These are phyloP conservation scores for Thecophora atra DNA, from an alignment of 2,888 invertebrate genomes.

Conservation along the genomic window DNA sequence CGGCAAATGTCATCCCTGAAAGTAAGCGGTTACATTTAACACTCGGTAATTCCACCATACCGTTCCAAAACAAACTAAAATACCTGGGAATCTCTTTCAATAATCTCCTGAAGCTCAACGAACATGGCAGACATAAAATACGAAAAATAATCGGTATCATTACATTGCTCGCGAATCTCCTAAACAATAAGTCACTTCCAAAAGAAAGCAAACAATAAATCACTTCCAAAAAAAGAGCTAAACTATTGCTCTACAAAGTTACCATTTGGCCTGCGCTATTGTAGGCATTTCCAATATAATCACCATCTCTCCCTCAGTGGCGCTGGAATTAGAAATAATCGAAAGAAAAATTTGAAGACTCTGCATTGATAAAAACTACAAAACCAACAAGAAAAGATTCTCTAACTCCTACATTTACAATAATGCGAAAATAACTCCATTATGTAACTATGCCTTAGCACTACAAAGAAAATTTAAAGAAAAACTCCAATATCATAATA, in stretches of 20 bases:
- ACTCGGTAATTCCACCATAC: background rate
- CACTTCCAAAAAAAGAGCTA: background rate
- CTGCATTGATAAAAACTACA: too few species aligned
- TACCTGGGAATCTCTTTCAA: constrained; percentile 33
- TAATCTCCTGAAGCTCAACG: constrained; percentile 4
- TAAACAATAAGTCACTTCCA: background rate
- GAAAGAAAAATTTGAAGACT: too few species aligned
- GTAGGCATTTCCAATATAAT: constrained; percentile 21
- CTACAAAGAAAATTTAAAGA: too few species aligned
- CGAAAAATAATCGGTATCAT: background rate
- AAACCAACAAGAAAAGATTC: too few species aligned
- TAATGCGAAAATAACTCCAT: too few species aligned
- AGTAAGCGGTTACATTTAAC: constrained; percentile 23
- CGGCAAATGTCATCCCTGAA: background rate
- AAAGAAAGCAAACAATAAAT: background rate
- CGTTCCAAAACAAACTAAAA: constrained; percentile 20
- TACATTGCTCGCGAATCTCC: background rate
- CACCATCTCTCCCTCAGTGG: too few species aligned
- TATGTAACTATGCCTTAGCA: too few species aligned
- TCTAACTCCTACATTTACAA: too few species aligned
- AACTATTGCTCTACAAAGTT: too few species aligned
- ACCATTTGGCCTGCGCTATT: background rate
- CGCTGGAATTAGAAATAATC: too few species aligned
- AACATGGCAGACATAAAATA: background rate
- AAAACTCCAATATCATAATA: too few species aligned